Percentiles rank a stretch among this genome's conserved stretches.
phyloP scores from a whole-genome alignment of 1,140 invertebrate species.

The Drosophila bifasciata region DNA sequence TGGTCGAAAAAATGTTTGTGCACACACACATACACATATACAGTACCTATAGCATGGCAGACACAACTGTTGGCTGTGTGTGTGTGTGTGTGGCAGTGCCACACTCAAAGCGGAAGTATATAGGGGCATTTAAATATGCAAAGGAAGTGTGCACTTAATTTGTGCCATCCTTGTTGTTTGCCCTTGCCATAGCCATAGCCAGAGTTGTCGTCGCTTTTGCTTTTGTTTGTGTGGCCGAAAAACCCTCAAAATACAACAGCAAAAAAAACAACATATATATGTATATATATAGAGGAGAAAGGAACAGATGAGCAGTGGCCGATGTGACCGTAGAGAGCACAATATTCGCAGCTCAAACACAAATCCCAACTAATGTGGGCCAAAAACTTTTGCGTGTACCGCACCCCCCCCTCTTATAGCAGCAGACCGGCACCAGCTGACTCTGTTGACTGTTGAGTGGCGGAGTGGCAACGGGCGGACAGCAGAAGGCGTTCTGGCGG shows the following conservation, averaged over 20 bases:
- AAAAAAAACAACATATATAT: conserved; percentile 16
- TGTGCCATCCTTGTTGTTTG: conserved; percentile 81
- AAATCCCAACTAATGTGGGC: conserved; percentile 81
- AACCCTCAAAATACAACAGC: background rate
- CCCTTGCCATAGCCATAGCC: conserved; percentile 54
- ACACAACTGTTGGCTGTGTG: background rate
- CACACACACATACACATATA: conserved; percentile 34
- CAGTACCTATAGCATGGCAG: background rate
- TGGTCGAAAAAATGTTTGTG: conserved; percentile 74
- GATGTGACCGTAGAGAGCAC: conserved; percentile 70
- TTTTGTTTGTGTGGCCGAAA: conserved; percentile 55
- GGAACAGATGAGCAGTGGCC: conserved; percentile 40
- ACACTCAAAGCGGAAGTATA: conserved; percentile 77
- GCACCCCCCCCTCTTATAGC: conserved; percentile 17
- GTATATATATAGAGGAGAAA: conserved; percentile 4
- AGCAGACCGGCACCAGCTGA: conserved; percentile 54
- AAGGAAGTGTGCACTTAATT: conserved; percentile 82
- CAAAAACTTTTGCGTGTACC: conserved; percentile 71
- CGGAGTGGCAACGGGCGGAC: conserved; percentile 30
- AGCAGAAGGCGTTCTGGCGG: background rate
- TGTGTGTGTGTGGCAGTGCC: conserved; percentile 10
- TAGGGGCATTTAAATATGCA: conserved; percentile 82
- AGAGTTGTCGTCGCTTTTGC: conserved; percentile 46
- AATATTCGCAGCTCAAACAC: conserved; percentile 76
- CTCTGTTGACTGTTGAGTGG: conserved; percentile 79